Evolutionary conservation across 2,888 invertebrate species (phyloP).

Genomic region (Osedax frankpressi): DNA sequence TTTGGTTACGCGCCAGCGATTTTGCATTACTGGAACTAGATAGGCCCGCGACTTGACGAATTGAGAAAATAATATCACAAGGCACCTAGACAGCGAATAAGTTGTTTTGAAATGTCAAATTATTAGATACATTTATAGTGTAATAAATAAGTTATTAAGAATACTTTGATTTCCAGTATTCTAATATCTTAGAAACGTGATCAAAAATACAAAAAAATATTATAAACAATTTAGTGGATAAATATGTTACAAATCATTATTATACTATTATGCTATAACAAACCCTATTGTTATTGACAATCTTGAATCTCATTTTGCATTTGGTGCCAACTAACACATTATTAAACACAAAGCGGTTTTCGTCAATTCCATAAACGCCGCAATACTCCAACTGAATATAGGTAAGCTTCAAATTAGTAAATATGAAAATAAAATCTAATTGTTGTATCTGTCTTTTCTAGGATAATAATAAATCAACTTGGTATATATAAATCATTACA

Average conservation of each 20-base stretch:
- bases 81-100: slow-evolving; percentile 32
- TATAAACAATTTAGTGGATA: too few relatives aligned
- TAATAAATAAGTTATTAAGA: too few relatives aligned
- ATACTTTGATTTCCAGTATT: too few relatives aligned
- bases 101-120: neutral
- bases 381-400: slow-evolving; percentile 31
- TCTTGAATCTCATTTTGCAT: slow-evolving; percentile 44
- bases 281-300: slow-evolving; percentile 43
- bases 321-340: slow-evolving; percentile 45
- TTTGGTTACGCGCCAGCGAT: slow-evolving; percentile 17
- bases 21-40: slow-evolving; percentile 27
- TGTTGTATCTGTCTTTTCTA: neutral
- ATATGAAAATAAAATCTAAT: neutral
- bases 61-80: slow-evolving; percentile 41
- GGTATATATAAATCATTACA: neutral
- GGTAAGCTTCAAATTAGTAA: too few relatives aligned
- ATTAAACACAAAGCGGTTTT: slow-evolving; percentile 45
- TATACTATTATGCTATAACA: too few relatives aligned
- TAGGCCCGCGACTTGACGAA: slow-evolving; percentile 34
- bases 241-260: too few relatives aligned
- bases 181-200: too few relatives aligned
- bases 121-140: neutral
- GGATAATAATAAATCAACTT: too few relatives aligned
- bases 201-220: too few relatives aligned
- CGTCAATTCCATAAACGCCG: slow-evolving; percentile 45